Percentiles rank a stretch among this genome's conserved stretches.
phyloP scores from a whole-genome alignment of 2,797 vertebrate genomes.

The Peromyscus attwateri region DNA sequence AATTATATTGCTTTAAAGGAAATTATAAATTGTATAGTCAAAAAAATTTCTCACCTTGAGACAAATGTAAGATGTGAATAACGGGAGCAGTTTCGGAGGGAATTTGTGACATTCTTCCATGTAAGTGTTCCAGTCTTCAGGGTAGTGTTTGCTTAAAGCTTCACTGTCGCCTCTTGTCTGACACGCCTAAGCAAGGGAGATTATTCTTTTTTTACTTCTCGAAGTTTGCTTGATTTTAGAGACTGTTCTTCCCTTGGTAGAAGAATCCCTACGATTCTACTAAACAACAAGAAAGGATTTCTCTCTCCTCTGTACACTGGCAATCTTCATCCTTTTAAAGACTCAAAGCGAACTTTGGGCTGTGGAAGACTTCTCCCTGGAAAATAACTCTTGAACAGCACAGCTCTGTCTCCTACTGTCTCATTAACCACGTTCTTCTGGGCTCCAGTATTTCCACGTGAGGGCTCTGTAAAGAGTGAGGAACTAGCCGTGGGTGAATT shows the following conservation, averaged over 20 bases:
- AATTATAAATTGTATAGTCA: conserved; percentile 30
- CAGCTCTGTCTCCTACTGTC: neutral
- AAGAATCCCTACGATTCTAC: neutral
- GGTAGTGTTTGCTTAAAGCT: neutral
- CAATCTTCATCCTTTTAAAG: neutral
- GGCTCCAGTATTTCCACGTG: neutral
- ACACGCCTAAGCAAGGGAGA: neutral
- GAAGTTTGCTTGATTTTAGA: neutral
- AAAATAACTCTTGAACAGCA: neutral
- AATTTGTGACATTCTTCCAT: neutral
- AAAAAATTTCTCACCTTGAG: neutral
- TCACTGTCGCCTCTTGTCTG: neutral
- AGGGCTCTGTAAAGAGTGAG: neutral
- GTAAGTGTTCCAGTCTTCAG: neutral
- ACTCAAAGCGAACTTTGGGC: neutral
- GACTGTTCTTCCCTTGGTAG: neutral
- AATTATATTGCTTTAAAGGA: conserved; percentile 39
- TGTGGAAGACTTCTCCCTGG: neutral
- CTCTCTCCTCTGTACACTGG: neutral
- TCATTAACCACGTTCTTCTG: neutral
- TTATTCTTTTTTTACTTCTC: conserved; percentile 13
- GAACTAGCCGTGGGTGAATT: neutral
- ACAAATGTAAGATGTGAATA: conserved; percentile 8
- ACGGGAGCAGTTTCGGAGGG: neutral
- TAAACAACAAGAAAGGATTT: neutral